Evolutionary conservation across 2,888 invertebrate species (phyloP).

Genomic region (Athrips mouffetella): DNA sequence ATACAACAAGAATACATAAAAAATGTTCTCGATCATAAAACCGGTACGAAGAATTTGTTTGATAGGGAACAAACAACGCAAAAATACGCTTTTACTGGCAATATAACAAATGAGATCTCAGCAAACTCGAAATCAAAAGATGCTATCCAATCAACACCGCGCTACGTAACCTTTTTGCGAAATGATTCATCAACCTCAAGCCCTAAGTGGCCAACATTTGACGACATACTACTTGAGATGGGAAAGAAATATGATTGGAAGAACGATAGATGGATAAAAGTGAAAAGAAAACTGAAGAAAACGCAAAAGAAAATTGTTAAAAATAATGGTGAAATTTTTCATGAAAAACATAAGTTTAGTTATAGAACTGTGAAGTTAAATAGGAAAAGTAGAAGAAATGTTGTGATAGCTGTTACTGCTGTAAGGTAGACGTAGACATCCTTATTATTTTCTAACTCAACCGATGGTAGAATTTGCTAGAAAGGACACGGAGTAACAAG

Average conservation of each 20-base stretch:
- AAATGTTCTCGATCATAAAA: conserved; percentile 24
- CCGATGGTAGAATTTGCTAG: neutral
- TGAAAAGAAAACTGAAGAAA: conserved; percentile 33
- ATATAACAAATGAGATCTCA: conserved; percentile 22
- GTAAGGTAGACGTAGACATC: conserved; percentile 61
- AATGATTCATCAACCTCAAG: neutral
- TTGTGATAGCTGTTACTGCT: conserved; percentile 68
- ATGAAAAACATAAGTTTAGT: conserved; percentile 63
- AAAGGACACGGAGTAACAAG: neutral
- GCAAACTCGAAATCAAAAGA: neutral
- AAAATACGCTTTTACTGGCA: conserved; percentile 23
- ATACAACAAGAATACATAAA: conserved; percentile 40
- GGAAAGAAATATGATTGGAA: conserved; percentile 71
- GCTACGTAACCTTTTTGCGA: neutral
- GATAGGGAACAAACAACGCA: conserved; percentile 24
- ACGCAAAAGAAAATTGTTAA: neutral
- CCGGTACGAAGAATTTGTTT: conserved; percentile 4
- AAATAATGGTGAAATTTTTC: conserved; percentile 28
- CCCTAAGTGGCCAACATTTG: conserved; percentile 60
- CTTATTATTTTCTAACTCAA: conserved; percentile 24
- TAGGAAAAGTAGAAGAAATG: conserved; percentile 64
- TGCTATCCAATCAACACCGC: neutral
- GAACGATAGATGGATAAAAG: conserved; percentile 71
- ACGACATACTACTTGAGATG: conserved; percentile 60
- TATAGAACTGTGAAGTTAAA: conserved; percentile 66